phyloP scores from a whole-genome alignment of 1,140 invertebrate species.

The Lasioglossum albipes region DNA sequence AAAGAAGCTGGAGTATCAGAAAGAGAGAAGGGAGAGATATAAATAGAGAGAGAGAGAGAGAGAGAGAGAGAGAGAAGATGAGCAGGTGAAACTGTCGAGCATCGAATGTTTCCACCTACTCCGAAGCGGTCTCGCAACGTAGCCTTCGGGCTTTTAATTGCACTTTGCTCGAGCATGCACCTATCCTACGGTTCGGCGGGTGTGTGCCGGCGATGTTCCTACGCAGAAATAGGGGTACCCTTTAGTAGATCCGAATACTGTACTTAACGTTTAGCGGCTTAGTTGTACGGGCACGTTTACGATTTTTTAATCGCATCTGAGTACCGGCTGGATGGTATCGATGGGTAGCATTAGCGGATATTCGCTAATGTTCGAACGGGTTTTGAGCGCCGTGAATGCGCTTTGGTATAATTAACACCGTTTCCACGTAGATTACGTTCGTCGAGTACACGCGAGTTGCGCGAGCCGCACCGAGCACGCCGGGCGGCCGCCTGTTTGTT shows the following conservation, averaged over 20 bases:
- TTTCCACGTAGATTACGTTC: slow-evolving; percentile 25
- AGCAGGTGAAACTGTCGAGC: background rate
- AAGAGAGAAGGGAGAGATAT: too few relatives aligned
- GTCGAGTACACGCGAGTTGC: background rate
- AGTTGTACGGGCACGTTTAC: background rate
- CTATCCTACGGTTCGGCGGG: background rate
- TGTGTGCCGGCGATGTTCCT: too few relatives aligned
- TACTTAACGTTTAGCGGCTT: background rate
- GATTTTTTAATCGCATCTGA: slow-evolving; percentile 10
- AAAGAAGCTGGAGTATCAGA: too few relatives aligned
- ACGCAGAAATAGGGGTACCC: background rate
- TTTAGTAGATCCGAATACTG: background rate
- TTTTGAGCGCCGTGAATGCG: background rate
- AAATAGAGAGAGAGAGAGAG: background rate
- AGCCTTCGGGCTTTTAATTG: slow-evolving; percentile 16
- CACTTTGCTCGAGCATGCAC: background rate
- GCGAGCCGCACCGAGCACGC: background rate
- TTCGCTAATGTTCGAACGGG: slow-evolving; percentile 29
- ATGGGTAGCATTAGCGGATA: slow-evolving; percentile 6
- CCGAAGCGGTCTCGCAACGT: background rate
- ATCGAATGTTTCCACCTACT: background rate
- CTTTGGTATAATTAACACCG: slow-evolving; percentile 27
- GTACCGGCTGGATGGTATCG: background rate
- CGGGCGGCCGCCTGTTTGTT: background rate
- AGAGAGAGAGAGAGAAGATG: background rate